Percentiles rank a stretch among this genome's conserved stretches.
Conservation (phyloP, 1,140 invertebrate genomes). For the Periplaneta americana region DNA sequence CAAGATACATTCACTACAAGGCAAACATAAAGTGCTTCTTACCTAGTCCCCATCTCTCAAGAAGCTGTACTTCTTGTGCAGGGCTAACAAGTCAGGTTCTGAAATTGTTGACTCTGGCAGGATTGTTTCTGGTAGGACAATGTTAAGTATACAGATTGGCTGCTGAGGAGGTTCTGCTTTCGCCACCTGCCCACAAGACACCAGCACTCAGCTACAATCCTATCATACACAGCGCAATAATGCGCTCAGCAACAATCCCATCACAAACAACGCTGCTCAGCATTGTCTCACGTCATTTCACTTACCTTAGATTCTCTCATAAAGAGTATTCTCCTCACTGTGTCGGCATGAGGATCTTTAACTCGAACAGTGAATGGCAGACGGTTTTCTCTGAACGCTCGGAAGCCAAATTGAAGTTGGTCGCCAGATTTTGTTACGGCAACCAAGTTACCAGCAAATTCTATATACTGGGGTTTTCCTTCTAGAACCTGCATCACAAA, state of each 20-base stretch:
- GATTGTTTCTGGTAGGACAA: slow-evolving; percentile 83
- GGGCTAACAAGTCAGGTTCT: slow-evolving; percentile 34
- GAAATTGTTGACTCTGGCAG: slow-evolving; percentile 45
- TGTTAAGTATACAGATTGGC: slow-evolving; percentile 95
- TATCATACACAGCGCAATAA: too few relatives aligned
- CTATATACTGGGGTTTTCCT: slow-evolving; percentile 90
- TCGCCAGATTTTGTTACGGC: slow-evolving; percentile 97
- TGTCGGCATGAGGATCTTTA: slow-evolving; percentile 86
- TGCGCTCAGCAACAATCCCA: too few relatives aligned
- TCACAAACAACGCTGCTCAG: too few relatives aligned
- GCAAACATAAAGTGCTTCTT: background rate
- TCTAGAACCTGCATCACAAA: slow-evolving; percentile 79
- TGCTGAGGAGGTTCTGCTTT: slow-evolving; percentile 92
- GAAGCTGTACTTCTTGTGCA: slow-evolving; percentile 39
- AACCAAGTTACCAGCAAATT: slow-evolving; percentile 96
- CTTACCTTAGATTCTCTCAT: slow-evolving; percentile 88
- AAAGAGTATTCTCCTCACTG: slow-evolving; percentile 90
- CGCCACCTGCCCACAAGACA: slow-evolving; percentile 43
- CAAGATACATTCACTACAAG: too few relatives aligned
- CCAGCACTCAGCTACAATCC: too few relatives aligned
- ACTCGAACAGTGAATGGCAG: slow-evolving; percentile 91
- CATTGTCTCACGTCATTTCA: too few relatives aligned
- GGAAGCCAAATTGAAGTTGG: slow-evolving; percentile 92
- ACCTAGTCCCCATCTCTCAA: slow-evolving; percentile 25
- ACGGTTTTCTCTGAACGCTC: slow-evolving; percentile 96